Base-by-base conservation (phyloP, 2,113 vertebrate species). In the Otis tarda region DNA sequence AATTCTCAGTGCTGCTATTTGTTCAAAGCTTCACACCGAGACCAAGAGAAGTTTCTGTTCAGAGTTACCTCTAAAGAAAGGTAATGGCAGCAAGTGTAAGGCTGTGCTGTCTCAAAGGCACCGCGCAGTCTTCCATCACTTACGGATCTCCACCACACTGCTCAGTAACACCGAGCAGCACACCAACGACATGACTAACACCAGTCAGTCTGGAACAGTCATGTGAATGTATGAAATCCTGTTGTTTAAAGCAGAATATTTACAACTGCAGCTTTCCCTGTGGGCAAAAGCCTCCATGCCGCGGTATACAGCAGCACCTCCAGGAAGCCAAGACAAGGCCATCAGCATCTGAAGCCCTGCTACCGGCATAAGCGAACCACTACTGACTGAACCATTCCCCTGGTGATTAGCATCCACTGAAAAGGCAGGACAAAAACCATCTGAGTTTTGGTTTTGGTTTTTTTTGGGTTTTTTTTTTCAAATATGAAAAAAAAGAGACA, bases 111-210 rank as follows among this genome's bases (percentile, higher is more conserved):
- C 47, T 89, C n/a, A 21, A 79, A 83, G 13, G 20, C 53, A 35
- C 24, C 2, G 0, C 4, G 27, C 53, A 86, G 23, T 9, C 16
- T 59, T 90, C 43, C 25, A 63, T 3, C 39, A 39, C 3, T 0
- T 1, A 43, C 16, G 7, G 10, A 73, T n/a, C 15, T 84, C 41
- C 9, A 37, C 4, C 39, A 39, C 50, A 10, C 24, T 56, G 43
- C 30, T 73, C 43, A 59, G 37, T 30, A 67, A 67, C 2, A 1
- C 25, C 39, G 28, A 76, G 23, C 2, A 90, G 37, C 55, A 61
- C 50, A 71, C 55, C 25, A 89, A 12, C 2, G 3, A 71, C 8
- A 3, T 12, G 25, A 87, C 27, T 35, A 74, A 75, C 21, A 49
- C 19, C 2, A 2, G 30, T 19, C 65, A 47, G 4, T 33, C 25